These are phyloP conservation scores for Stenodera caucasica DNA, from an alignment of 2,888 invertebrate genomes.

Conservation along the genomic window DNA sequence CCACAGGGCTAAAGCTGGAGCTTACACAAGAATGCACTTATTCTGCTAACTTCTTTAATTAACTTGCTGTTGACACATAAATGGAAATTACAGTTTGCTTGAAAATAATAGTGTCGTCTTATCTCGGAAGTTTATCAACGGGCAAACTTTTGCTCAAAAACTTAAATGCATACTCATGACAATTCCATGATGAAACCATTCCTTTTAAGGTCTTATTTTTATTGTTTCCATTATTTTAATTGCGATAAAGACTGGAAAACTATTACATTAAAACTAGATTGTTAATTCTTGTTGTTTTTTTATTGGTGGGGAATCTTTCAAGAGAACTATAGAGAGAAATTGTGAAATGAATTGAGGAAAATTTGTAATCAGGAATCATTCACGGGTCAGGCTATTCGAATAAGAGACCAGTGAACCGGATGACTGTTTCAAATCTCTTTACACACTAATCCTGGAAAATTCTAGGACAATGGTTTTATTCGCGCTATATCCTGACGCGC, in stretches of 20 bases:
- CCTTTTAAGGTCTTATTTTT: neutral
- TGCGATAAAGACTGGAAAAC: too few species aligned
- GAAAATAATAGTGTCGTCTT: constrained; percentile 45
- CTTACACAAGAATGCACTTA: constrained; percentile 56
- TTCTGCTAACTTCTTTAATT: constrained; percentile 56
- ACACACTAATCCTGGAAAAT: constrained; percentile 49
- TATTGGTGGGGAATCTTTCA: too few species aligned
- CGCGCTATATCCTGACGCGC: constrained; percentile 40
- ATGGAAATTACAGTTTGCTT: constrained; percentile 51
- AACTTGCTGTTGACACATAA: constrained; percentile 54
- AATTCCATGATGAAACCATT: constrained; percentile 17
- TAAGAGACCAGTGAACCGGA: constrained; percentile 40
- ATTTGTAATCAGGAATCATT: constrained; percentile 32
- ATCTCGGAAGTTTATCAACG: constrained; percentile 35
- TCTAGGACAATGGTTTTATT: constrained; percentile 51
- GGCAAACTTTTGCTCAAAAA: constrained; percentile 27
- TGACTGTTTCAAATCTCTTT: constrained; percentile 46
- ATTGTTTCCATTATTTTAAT: neutral
- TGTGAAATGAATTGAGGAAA: constrained; percentile 3
- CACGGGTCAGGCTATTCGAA: constrained; percentile 35
- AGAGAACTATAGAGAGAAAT: constrained; percentile 1
- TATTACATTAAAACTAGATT: too few species aligned
- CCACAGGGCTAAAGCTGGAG: constrained; percentile 35
- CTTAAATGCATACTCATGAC: constrained; percentile 33
- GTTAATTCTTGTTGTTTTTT: too few species aligned